Percentiles rank a stretch among this genome's conserved stretches.
These are phyloP conservation scores for Hermaeophaga mercurialis DNA, from an alignment of 2,888 invertebrate genomes.

Conservation along the genomic window DNA sequence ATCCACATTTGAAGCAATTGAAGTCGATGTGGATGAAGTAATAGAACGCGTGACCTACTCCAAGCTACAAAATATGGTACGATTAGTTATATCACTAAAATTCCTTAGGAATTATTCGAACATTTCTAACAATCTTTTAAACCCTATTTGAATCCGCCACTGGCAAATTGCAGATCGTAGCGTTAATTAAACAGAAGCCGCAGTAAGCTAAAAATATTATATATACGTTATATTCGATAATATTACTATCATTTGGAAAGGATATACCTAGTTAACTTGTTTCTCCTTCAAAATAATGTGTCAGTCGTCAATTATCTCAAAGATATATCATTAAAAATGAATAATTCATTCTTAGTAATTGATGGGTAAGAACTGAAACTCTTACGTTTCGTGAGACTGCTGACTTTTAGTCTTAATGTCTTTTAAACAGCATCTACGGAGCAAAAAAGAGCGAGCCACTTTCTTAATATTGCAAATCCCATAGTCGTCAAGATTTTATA, in stretches of 20 bases:
- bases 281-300: slow-evolving; percentile 22
- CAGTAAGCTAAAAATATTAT: slow-evolving; percentile 14
- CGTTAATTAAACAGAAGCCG: slow-evolving; percentile 25
- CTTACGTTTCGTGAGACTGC: slow-evolving; percentile 20
- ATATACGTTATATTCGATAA: slow-evolving; percentile 15
- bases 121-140: too few relatives aligned
- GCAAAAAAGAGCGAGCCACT: neutral
- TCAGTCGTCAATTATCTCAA: slow-evolving; percentile 25
- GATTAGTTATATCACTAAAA: too few relatives aligned
- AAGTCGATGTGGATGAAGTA: too few relatives aligned
- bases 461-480: neutral
- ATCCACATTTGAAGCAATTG: too few relatives aligned
- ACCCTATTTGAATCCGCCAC: slow-evolving; percentile 5
- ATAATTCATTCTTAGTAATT: slow-evolving; percentile 25
- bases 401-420: slow-evolving; percentile 20
- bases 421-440: slow-evolving; percentile 15
- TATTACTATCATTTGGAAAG: slow-evolving; percentile 23
- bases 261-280: slow-evolving; percentile 26
- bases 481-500: neutral
- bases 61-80: too few relatives aligned
- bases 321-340: slow-evolving; percentile 30
- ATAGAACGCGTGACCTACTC: too few relatives aligned
- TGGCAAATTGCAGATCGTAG: slow-evolving; percentile 10
- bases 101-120: too few relatives aligned
- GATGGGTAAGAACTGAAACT: slow-evolving; percentile 23